Evolutionary conservation across 2,797 vertebrate genomes (phyloP).

Genomic region (Alcedo quadribrachys): DNA sequence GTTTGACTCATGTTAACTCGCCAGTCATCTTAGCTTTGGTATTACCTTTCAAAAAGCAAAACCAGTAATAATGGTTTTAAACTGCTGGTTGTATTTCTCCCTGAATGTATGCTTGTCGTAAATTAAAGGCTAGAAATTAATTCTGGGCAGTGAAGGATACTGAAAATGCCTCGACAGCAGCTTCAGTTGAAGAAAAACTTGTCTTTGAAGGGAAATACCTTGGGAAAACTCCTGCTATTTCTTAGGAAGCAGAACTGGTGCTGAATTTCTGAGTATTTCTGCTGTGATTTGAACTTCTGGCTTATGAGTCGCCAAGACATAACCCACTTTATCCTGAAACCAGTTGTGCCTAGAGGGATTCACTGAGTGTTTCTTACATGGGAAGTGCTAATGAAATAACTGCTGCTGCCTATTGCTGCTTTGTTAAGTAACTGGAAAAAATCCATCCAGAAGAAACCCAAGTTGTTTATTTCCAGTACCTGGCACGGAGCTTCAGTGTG

Average conservation of each 20-base stretch:
- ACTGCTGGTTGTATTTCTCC: not conserved
- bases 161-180: not conserved
- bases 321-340: not conserved
- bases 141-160: not conserved
- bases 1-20: not conserved
- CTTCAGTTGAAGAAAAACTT: not conserved
- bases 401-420: not conserved
- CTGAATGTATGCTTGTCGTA: not conserved
- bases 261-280: not conserved
- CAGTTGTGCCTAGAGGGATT: not conserved
- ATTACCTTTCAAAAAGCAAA: not conserved
- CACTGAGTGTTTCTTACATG: not conserved
- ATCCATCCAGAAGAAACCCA: not conserved
- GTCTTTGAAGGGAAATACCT: not conserved
- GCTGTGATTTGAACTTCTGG: not conserved
- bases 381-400: not conserved
- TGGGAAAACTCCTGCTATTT: not conserved
- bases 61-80: not conserved
- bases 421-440: not conserved
- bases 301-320: not conserved
- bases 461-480: not conserved
- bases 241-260: not conserved
- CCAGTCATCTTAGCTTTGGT: not conserved
- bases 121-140: not conserved
- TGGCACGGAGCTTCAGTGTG: rapidly evolving